Evolutionary conservation across 1,140 invertebrate species (phyloP).

Genomic region (Drosophila persimilis): DNA sequence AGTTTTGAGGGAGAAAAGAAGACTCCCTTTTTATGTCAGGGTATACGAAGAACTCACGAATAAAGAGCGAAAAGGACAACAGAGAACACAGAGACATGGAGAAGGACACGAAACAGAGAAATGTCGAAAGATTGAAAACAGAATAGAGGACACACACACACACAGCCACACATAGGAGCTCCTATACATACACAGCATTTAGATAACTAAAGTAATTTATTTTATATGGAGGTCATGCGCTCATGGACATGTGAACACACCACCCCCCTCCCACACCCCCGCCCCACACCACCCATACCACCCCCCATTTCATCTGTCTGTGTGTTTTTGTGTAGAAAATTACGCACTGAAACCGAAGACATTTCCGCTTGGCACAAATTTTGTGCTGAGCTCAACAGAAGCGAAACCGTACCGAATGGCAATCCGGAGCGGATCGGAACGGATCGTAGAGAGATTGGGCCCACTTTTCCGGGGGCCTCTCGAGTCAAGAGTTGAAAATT

Average conservation of each 20-base stretch:
- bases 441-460: neutral
- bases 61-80: constrained; percentile 1
- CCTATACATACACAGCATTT: constrained; percentile 53
- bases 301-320: neutral
- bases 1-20: too few relatives aligned
- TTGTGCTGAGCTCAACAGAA: constrained; percentile 47
- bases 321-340: constrained; percentile 44
- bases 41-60: constrained; percentile 24
- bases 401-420: neutral
- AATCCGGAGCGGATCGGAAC: neutral
- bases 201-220: constrained; percentile 82
- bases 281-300: neutral
- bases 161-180: constrained; percentile 4
- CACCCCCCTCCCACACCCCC: neutral
- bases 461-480: constrained; percentile 33
- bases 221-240: constrained; percentile 80
- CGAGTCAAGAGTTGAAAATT: constrained; percentile 33
- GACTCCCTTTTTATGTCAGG: too few relatives aligned
- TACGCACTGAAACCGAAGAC: constrained; percentile 73
- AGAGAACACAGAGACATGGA: neutral
- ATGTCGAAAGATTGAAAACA: constrained; percentile 2
- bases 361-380: constrained; percentile 61
- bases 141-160: constrained; percentile 40
- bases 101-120: constrained; percentile 10
- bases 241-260: constrained; percentile 71